Conservation (phyloP, 2,113 vertebrate genomes). For the Macquaria australasica region DNA sequence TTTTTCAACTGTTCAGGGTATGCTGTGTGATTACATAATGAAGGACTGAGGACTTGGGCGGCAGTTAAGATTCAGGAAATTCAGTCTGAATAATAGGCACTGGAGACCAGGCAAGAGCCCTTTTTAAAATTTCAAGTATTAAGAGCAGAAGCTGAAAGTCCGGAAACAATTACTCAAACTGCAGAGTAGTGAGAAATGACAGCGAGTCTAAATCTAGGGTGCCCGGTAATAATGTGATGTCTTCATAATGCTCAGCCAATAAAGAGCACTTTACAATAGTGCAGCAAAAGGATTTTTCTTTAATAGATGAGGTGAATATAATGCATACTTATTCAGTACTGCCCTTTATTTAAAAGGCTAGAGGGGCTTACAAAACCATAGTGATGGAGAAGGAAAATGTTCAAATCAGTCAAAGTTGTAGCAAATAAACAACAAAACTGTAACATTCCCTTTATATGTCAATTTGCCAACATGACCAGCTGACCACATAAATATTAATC, state of each 20-base stretch:
- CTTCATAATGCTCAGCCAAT: conserved; percentile 26
- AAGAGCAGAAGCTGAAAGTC: conserved; percentile 43
- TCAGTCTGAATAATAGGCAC: conserved; percentile 51
- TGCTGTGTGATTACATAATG: conserved; percentile 56
- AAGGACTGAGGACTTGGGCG: conserved; percentile 37
- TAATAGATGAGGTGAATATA: conserved; percentile 14
- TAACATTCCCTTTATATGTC: neutral
- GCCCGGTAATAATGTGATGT: conserved; percentile 31
- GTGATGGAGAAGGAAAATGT: neutral
- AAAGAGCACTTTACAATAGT: conserved; percentile 12
- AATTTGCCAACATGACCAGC: neutral
- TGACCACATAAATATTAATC: conserved; percentile 21
- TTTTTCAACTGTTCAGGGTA: conserved; percentile 41
- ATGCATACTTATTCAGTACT: conserved; percentile 13
- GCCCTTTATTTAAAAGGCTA: neutral
- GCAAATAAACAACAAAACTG: neutral
- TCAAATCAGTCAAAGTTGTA: neutral
- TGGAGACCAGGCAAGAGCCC: conserved; percentile 26
- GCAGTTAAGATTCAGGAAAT: conserved; percentile 47
- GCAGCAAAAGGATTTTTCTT: neutral
- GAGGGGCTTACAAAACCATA: neutral
- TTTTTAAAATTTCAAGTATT: conserved; percentile 46
- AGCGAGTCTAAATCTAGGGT: conserved; percentile 24
- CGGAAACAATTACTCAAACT: conserved; percentile 42
- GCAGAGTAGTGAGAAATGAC: conserved; percentile 30